These are phyloP conservation scores for Rhodeus uyekii DNA, from an alignment of 2,797 vertebrate genomes.

Conservation along the genomic window DNA sequence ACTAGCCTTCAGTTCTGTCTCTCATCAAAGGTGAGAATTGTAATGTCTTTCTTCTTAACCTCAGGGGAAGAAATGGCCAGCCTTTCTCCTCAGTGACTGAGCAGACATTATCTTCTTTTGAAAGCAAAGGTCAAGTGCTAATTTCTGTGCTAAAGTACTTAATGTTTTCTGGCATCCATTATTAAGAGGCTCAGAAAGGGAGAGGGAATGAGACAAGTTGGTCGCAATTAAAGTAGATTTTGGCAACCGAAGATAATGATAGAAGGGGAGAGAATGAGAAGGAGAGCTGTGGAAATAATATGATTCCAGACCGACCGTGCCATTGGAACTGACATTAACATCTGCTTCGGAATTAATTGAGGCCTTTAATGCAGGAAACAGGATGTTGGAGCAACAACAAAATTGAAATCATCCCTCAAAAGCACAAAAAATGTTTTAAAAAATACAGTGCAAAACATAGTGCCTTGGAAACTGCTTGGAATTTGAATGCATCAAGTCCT, in stretches of 20 bases:
- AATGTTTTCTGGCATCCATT: slow-evolving; percentile 72
- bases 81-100: slow-evolving; percentile 57
- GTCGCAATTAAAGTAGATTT: slow-evolving; percentile 35
- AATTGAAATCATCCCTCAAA: slow-evolving; percentile 11
- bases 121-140: slow-evolving; percentile 66
- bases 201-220: slow-evolving; percentile 35
- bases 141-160: slow-evolving; percentile 69
- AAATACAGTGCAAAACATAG: not conserved
- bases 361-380: not conserved
- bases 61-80: slow-evolving; percentile 69
- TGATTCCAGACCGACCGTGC: slow-evolving; percentile 12
- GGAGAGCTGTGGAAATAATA: slow-evolving; percentile 30
- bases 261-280: slow-evolving; percentile 5
- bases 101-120: slow-evolving; percentile 66
- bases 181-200: slow-evolving; percentile 57
- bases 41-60: slow-evolving; percentile 55
- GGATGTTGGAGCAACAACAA: not conserved
- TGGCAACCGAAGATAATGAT: slow-evolving; percentile 12
- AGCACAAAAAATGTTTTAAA: not conserved
- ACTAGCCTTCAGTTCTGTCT: slow-evolving; percentile 9
- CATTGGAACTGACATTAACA: slow-evolving; percentile 20
- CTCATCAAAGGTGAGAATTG: slow-evolving; percentile 55
- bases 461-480: not conserved
- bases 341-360: slow-evolving; percentile 20
- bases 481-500: not conserved